Conservation (phyloP, 2,888 invertebrate genomes). For the Cabera pusaria region DNA sequence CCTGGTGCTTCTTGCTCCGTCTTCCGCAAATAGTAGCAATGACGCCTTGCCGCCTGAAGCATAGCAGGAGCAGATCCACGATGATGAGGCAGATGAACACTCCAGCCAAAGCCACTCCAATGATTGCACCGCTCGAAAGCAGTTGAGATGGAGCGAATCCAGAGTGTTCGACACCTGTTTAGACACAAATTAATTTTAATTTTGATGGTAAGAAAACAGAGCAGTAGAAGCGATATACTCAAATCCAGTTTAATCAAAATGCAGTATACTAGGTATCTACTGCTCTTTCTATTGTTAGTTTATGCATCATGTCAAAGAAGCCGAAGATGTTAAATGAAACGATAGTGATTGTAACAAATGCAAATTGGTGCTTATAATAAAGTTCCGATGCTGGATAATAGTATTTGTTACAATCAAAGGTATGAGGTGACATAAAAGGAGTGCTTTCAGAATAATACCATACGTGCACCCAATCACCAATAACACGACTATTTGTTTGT, state of each 20-base stretch:
- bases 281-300: slow-evolving; percentile 70
- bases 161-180: slow-evolving; percentile 72
- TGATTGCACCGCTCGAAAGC: slow-evolving; percentile 89
- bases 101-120: slow-evolving; percentile 93
- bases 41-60: slow-evolving; percentile 86
- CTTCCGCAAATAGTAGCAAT: slow-evolving; percentile 88
- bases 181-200: slow-evolving; percentile 40
- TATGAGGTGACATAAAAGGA: slow-evolving; percentile 60
- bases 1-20: slow-evolving; percentile 87
- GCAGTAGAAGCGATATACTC: slow-evolving; percentile 58
- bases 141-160: slow-evolving; percentile 78
- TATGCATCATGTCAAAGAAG: slow-evolving; percentile 72
- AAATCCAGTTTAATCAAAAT: slow-evolving; percentile 17
- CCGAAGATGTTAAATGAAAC: slow-evolving; percentile 73
- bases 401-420: slow-evolving; percentile 68
- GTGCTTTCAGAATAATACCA: slow-evolving; percentile 74
- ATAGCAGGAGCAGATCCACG: slow-evolving; percentile 92
- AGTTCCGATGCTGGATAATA: slow-evolving; percentile 11
- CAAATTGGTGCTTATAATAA: slow-evolving; percentile 25
- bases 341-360: slow-evolving; percentile 71
- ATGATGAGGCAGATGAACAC: slow-evolving; percentile 91
- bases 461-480: slow-evolving; percentile 81
- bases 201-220: slow-evolving; percentile 35
- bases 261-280: slow-evolving; percentile 48
- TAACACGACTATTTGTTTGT: slow-evolving; percentile 16